Conservation (phyloP, 1,140 invertebrate species). For the Myzus persicae region DNA sequence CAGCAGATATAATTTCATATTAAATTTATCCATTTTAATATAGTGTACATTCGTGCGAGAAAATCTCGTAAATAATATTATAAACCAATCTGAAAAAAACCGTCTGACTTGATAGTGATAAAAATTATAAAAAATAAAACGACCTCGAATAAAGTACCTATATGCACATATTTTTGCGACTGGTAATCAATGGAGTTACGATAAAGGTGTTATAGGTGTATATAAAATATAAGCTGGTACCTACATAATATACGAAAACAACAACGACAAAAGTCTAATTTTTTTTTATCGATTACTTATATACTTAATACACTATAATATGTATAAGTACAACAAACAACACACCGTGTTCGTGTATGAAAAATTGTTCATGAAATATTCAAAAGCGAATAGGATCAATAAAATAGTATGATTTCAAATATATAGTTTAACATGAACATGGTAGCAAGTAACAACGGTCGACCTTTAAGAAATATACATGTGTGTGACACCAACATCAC, state of each 20-base stretch:
- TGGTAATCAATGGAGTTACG: neutral
- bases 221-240: neutral
- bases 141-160: neutral
- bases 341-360: neutral
- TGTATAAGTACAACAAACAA: neutral
- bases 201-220: neutral
- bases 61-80: neutral
- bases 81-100: neutral
- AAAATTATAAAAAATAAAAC: neutral
- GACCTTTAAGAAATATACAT: neutral
- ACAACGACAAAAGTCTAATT: neutral
- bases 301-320: too few species aligned
- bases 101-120: neutral
- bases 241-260: neutral
- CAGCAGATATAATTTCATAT: neutral
- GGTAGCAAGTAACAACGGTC: neutral
- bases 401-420: neutral
- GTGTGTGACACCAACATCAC: neutral
- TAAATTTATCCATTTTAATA: too few species aligned
- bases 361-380: constrained; percentile 12
- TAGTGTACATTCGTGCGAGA: neutral
- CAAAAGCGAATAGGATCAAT: neutral
- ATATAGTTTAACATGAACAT: neutral
- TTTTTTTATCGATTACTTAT: neutral
- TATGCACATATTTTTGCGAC: neutral